Base-by-base conservation (phyloP, 2,888 invertebrate genomes). In the Plebejus melissa region DNA sequence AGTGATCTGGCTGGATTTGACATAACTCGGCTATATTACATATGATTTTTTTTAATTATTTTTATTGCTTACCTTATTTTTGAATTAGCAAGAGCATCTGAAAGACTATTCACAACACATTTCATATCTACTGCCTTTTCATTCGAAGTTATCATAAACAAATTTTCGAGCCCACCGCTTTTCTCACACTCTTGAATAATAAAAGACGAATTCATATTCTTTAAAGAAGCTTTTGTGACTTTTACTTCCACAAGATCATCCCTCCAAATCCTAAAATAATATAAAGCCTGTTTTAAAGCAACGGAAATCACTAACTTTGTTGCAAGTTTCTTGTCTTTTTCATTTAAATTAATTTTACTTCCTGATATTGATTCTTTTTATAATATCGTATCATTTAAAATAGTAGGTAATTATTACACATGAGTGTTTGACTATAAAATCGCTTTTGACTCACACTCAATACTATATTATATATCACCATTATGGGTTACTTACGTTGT, bases 61-160 rank as follows among this genome's bases (percentile, higher is more conserved):
- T 69, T n/a, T 1, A 38, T 16, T 22, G n/a, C 69, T 38, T 69
- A 69, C 69, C 6, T 69, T n/a, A 69, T 38, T 16, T 38, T 38
- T 16, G 69, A 69, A 4, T 69, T 69, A 38, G 13, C 38, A n/a
- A 69, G 16, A 38, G n/a, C n/a, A 16, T 38, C 69, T 32, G 32
- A 38, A 69, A 69, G 38, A 16, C 38, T 69, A 16, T 69, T 32
- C 38, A 38, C 38, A 38, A 36, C 0, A 38, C n/a, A 1, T 38
- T 32, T 69, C 16, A 16, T 7, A n/a, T 69, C 38, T 69, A 16
- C 16, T 38, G 38, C 5, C 5, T 16, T 69, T 69, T 69, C 69
- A 16, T 69, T 69, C 36, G 69, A 69, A 38, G n/a, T 69, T 5
- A 69, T n/a, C 16, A 69, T 69, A 69, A 69, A 70, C 41, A 70